Evolutionary conservation across 1,140 invertebrate genomes (phyloP).

Genomic region (Parapsyche elsis): DNA sequence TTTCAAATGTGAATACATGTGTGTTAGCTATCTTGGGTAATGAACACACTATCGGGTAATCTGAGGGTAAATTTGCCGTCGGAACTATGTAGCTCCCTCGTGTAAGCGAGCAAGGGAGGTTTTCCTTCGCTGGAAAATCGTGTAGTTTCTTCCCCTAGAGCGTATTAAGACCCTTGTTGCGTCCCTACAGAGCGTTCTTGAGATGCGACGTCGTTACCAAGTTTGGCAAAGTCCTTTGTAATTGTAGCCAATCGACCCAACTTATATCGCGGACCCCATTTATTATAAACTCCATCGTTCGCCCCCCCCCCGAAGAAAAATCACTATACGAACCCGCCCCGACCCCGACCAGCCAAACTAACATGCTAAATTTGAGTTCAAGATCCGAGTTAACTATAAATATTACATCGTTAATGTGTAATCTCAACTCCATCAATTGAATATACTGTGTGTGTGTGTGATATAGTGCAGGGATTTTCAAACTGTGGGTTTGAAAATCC

Average conservation of each 20-base stretch:
- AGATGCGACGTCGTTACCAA: conserved; percentile 50
- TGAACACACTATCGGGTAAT: conserved; percentile 35
- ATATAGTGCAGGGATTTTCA: too few relatives aligned
- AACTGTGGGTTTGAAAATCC: too few relatives aligned
- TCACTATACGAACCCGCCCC: too few relatives aligned
- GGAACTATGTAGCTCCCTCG: conserved; percentile 22
- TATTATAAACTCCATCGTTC: conserved; percentile 20
- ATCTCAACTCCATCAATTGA: too few relatives aligned
- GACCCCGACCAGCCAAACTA: too few relatives aligned
- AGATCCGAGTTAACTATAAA: too few relatives aligned
- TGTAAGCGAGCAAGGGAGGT: conserved; percentile 9
- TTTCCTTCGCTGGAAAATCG: conserved; percentile 7
- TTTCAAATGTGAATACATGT: background rate
- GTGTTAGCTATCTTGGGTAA: conserved; percentile 7
- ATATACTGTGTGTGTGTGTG: too few relatives aligned
- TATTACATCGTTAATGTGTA: too few relatives aligned
- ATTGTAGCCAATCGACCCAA: conserved; percentile 50
- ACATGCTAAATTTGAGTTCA: too few relatives aligned
- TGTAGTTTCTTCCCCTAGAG: conserved; percentile 30
- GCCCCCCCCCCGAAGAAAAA: too few relatives aligned
- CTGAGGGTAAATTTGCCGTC: conserved; percentile 20
- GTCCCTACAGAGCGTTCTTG: conserved; percentile 31
- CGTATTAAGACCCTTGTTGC: conserved; percentile 31
- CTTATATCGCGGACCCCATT: conserved; percentile 9
- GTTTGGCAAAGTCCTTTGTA: conserved; percentile 48